These are phyloP conservation scores for Cyprinella venusta DNA, from an alignment of 2,797 vertebrate genomes.

Conservation along the genomic window DNA sequence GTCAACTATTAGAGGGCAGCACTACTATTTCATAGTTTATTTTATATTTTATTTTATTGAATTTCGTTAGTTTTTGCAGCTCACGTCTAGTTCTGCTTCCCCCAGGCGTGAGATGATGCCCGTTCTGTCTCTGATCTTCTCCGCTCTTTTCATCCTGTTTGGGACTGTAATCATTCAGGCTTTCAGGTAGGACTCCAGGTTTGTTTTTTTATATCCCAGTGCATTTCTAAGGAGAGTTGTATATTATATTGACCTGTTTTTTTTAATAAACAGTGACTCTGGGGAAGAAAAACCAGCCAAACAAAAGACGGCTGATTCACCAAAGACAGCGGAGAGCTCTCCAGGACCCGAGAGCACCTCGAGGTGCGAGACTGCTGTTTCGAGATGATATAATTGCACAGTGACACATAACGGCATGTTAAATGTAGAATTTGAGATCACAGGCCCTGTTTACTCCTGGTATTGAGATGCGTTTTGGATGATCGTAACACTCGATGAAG, in stretches of 20 bases:
- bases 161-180: constrained; percentile 96
- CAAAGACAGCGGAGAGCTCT: constrained; percentile 71
- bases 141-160: constrained; percentile 95
- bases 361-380: constrained; percentile 71
- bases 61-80: background rate
- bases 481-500: no score
- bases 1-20: background rate
- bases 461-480: no score
- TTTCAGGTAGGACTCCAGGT: constrained; percentile 83
- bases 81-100: background rate
- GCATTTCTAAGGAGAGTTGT: background rate
- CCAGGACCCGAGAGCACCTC: constrained; percentile 73
- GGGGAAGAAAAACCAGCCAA: constrained; percentile 83
- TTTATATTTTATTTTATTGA: background rate
- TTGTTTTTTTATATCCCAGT: background rate
- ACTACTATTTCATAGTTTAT: background rate
- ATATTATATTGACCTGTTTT: constrained; percentile 20
- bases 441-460: no score
- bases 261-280: constrained; percentile 79
- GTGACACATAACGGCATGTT: background rate
- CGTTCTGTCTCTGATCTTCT: constrained; percentile 94
- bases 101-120: constrained; percentile 99
- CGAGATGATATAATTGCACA: background rate
- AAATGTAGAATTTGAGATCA: constrained; percentile 1
- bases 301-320: constrained; percentile 78